Conservation (phyloP, 1,140 invertebrate genomes). For the Orius insidiosus region DNA sequence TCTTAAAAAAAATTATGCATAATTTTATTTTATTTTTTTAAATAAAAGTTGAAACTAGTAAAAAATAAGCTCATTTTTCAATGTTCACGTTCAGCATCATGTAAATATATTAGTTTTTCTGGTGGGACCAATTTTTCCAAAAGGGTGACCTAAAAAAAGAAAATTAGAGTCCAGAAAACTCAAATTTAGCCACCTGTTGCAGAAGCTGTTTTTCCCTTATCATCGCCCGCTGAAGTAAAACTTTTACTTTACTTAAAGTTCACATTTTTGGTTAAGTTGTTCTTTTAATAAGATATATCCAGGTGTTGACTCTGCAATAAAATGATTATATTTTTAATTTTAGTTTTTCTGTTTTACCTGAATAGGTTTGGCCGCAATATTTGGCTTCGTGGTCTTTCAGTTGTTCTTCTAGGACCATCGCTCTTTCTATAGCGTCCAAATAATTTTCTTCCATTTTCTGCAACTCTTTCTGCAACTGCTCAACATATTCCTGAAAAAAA, state of each 20-base stretch:
- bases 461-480: constrained; percentile 23
- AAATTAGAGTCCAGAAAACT: neutral
- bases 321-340: too few relatives aligned
- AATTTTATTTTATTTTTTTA: too few relatives aligned
- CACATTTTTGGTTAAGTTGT: constrained; percentile 33
- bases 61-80: too few relatives aligned
- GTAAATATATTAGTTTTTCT: constrained; percentile 8
- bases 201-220: constrained; percentile 33
- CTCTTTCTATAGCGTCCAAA: constrained; percentile 27
- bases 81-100: neutral
- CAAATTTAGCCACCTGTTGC: constrained; percentile 26
- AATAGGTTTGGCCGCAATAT: constrained; percentile 11
- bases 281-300: constrained; percentile 22
- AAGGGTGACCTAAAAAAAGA: constrained; percentile 13
- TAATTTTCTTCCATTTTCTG: constrained; percentile 27
- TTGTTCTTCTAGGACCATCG: constrained; percentile 29
- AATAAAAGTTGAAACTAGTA: too few relatives aligned
- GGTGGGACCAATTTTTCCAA: constrained; percentile 16
- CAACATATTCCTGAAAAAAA: constrained; percentile 19
- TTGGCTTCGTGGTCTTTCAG: constrained; percentile 23
- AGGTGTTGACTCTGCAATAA: neutral
- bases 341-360: constrained; percentile 3
- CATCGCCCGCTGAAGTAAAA: constrained; percentile 32
- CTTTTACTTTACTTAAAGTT: constrained; percentile 35
- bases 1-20: too few relatives aligned